Conservation (phyloP, 1,140 invertebrate genomes). For the Ylistrum balloti region DNA sequence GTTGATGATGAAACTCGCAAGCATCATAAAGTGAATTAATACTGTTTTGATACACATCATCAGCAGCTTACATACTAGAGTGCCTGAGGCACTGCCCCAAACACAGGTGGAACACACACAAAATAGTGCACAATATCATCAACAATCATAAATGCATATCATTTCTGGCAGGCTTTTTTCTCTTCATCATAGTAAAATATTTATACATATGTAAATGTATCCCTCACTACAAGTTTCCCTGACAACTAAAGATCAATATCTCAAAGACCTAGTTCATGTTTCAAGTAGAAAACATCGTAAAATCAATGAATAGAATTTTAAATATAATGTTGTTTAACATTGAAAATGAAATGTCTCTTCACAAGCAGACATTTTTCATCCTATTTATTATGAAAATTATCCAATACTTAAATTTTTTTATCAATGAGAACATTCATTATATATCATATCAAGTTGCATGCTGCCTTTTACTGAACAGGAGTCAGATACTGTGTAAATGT, state of each 20-base stretch:
- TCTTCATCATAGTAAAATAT: conserved; percentile 18
- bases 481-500: background rate
- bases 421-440: background rate
- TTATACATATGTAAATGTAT: conserved; percentile 26
- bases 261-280: background rate
- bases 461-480: background rate
- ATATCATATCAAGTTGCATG: background rate
- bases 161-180: conserved; percentile 31
- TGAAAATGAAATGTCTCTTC: background rate
- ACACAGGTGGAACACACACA: conserved; percentile 23
- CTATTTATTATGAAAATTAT: background rate
- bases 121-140: conserved; percentile 9
- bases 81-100: background rate
- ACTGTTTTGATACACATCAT: background rate
- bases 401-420: background rate
- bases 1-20: background rate
- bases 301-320: background rate
- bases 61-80: conserved; percentile 32
- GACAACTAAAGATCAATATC: background rate
- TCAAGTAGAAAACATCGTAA: background rate
- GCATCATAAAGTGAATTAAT: background rate
- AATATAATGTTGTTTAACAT: background rate
- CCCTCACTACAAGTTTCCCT: background rate
- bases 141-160: conserved; percentile 34
- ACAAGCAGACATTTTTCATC: background rate